Percentiles rank a stretch among this genome's conserved stretches.
Conservation (phyloP, 2,797 vertebrate species). For the Eutrigla gurnardus region DNA sequence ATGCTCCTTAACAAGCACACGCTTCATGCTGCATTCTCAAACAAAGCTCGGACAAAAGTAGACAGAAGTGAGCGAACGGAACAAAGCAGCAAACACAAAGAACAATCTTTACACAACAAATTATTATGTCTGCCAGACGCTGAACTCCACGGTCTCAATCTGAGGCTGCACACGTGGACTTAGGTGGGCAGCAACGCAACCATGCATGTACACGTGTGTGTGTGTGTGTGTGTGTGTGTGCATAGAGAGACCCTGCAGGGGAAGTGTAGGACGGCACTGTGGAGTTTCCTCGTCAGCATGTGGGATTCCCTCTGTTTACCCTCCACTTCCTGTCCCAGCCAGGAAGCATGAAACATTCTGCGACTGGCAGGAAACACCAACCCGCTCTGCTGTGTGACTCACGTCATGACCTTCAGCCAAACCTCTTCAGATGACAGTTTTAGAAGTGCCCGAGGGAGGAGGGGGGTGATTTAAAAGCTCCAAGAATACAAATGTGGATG, state of each 20-base stretch:
- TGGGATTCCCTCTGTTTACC: constrained; percentile 85
- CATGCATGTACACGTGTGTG: background rate
- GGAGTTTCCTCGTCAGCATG: constrained; percentile 70
- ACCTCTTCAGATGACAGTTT: constrained; percentile 48
- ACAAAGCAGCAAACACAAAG: constrained; percentile 14
- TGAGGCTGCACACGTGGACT: constrained; percentile 37
- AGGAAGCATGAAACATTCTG: constrained; percentile 67
- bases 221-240: background rate
- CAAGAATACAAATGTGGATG: constrained; percentile 30
- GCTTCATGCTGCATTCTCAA: constrained; percentile 45
- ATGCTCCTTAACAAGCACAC: constrained; percentile 17
- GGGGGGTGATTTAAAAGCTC: constrained; percentile 49
- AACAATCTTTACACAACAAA: constrained; percentile 48
- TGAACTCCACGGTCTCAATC: constrained; percentile 32
- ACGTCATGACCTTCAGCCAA: constrained; percentile 70
- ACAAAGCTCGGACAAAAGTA: constrained; percentile 37
- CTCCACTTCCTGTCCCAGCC: constrained; percentile 77
- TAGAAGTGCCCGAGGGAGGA: constrained; percentile 33
- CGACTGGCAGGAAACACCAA: constrained; percentile 69
- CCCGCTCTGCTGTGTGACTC: constrained; percentile 68
- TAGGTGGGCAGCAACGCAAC: constrained; percentile 17
- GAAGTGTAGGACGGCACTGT: constrained; percentile 55
- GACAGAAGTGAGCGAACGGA: constrained; percentile 31
- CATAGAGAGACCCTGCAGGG: constrained; percentile 47
- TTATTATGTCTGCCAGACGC: constrained; percentile 34